Conservation (phyloP, 2,113 vertebrate genomes). For the Seriola quinqueradiata region DNA sequence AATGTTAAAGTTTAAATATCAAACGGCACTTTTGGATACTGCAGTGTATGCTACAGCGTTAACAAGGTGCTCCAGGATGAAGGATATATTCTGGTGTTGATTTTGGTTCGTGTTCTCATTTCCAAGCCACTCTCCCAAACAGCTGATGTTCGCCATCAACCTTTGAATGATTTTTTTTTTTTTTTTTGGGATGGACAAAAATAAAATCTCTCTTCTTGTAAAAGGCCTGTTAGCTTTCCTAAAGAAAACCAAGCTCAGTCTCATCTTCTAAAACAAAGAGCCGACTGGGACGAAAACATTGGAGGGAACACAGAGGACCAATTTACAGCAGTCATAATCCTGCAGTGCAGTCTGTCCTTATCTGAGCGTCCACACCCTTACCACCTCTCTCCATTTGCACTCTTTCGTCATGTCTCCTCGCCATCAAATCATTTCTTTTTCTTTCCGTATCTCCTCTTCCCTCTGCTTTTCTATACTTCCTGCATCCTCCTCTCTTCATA, state of each 20-base stretch:
- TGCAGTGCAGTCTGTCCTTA: conserved; percentile 37
- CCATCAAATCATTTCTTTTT: conserved; percentile 17
- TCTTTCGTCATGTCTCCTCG: conserved; percentile 6
- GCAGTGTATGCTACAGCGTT: too few species aligned
- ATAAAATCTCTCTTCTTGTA: too few species aligned
- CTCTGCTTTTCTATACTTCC: neutral
- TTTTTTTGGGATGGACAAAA: too few species aligned
- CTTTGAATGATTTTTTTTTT: too few species aligned
- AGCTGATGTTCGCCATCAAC: too few species aligned
- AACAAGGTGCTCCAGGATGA: too few species aligned
- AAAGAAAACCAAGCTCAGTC: neutral
- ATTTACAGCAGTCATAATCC: conserved; percentile 35
- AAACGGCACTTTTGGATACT: too few species aligned
- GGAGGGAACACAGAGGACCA: neutral
- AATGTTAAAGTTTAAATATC: too few species aligned
- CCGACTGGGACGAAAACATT: neutral
- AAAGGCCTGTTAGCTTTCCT: neutral
- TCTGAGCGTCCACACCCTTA: conserved; percentile 53
- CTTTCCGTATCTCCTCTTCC: neutral
- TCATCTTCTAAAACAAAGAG: neutral
- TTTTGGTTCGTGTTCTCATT: too few species aligned
- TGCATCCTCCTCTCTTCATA: neutral
- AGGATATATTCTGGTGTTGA: too few species aligned
- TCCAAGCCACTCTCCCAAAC: too few species aligned
- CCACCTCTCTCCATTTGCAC: conserved; percentile 26